Percentiles rank a stretch among this genome's conserved stretches.
These are phyloP conservation scores for Uromys caudimaculatus DNA, from an alignment of 2,797 vertebrate species.

Conservation along the genomic window DNA sequence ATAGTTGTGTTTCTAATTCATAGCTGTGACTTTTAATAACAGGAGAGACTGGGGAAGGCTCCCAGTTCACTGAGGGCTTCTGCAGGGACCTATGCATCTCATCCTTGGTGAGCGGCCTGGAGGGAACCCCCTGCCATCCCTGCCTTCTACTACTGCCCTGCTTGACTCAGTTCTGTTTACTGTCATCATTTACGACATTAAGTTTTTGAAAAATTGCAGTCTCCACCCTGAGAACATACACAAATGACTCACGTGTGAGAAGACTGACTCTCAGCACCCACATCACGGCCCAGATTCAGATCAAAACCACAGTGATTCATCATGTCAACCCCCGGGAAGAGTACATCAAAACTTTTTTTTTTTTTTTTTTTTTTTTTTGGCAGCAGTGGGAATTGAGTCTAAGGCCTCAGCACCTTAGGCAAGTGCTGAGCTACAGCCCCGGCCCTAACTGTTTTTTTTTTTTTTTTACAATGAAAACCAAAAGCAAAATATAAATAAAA, in stretches of 20 bases:
- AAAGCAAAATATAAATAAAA: not conserved
- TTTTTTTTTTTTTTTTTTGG: not conserved
- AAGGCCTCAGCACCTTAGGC: not conserved
- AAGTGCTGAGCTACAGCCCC: not conserved
- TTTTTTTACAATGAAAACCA: not conserved
- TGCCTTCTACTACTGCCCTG: not conserved
- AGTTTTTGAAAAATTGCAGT: not conserved
- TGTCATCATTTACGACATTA: not conserved
- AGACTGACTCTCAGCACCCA: not conserved
- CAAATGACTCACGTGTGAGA: not conserved
- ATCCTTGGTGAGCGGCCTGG: not conserved
- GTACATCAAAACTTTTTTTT: not conserved
- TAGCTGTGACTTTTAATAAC: not conserved
- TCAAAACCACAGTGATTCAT: not conserved
- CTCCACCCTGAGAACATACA: not conserved
- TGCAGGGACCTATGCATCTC: not conserved
- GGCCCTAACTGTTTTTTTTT: not conserved
- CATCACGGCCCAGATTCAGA: slow-evolving; percentile 6
- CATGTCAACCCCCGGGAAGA: not conserved
- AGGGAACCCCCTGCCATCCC: not conserved
- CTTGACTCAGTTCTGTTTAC: not conserved
- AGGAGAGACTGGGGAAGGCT: not conserved
- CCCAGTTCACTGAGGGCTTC: not conserved
- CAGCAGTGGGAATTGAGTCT: not conserved
- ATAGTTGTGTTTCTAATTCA: not conserved